Conservation (phyloP, 2,797 vertebrate species). For the Protonibea diacanthus region DNA sequence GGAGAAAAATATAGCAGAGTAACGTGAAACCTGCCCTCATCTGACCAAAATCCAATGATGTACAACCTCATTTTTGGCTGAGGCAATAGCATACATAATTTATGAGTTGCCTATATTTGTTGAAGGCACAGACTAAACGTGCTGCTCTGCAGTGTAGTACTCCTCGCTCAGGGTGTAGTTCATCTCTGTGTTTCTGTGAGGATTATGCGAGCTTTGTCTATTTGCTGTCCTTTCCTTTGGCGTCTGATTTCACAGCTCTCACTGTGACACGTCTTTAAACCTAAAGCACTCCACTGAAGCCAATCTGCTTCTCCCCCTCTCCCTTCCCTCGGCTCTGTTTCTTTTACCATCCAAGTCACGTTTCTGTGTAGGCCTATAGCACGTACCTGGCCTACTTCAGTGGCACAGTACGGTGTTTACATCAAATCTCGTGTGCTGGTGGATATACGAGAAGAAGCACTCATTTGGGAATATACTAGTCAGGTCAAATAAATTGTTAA, state of each 20-base stretch:
- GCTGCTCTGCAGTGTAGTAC: slow-evolving; percentile 24
- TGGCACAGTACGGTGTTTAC: slow-evolving; percentile 34
- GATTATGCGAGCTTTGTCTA: neutral
- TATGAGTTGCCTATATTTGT: slow-evolving; percentile 65
- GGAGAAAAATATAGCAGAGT: slow-evolving; percentile 21
- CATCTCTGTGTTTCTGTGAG: slow-evolving; percentile 33
- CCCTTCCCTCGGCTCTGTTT: neutral
- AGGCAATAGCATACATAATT: slow-evolving; percentile 69
- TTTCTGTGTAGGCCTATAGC: slow-evolving; percentile 5
- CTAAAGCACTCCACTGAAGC: neutral
- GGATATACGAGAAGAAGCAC: neutral
- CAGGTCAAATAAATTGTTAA: slow-evolving; percentile 24
- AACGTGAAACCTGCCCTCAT: slow-evolving; percentile 47
- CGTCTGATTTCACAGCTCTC: neutral
- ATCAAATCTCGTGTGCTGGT: slow-evolving; percentile 15
- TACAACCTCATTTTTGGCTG: slow-evolving; percentile 64
- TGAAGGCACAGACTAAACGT: slow-evolving; percentile 30
- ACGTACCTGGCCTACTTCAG: slow-evolving; percentile 45
- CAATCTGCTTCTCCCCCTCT: neutral
- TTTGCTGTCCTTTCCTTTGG: neutral
- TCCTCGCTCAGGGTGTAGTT: slow-evolving; percentile 49
- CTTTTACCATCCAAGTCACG: slow-evolving; percentile 34
- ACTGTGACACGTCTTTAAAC: neutral
- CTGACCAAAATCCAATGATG: slow-evolving; percentile 60
- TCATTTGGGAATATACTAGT: slow-evolving; percentile 13